Base-by-base conservation (phyloP, 1,140 invertebrate genomes). In the Mycetomoellerius zeteki region DNA sequence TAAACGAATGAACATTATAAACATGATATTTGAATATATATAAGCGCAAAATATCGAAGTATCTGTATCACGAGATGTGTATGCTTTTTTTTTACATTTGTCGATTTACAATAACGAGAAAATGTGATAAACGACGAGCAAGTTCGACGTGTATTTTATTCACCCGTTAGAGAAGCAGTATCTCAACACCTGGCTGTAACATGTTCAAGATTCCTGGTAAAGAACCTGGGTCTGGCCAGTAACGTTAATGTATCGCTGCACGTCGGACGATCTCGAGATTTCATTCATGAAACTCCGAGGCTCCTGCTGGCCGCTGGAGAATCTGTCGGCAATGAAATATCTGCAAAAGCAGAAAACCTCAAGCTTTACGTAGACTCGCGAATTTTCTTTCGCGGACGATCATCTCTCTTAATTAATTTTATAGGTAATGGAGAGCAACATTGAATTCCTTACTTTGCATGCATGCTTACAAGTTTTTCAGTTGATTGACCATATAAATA, bases 151-250 rank as follows among this genome's bases (percentile, higher is more conserved):
- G 43, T 60, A 47, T 78, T 58, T 80, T 43, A 27, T 64, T 78
- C 88, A 89, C 88, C 89, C 89, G 87, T 62, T 89, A 89, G 86
- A 85, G 50, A 5, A n/a, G 69, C 47, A 78, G 67, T 75, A 75
- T 60, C 75, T 69, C 87, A 69, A 88, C 88, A 89, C 88, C 88
- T 89, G 88, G 86, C 81, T 52, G 73, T 47, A 78, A 30, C 60
- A 82, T 73, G 82, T 87, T 73, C 82, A 81, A 67, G 82, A 89
- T 89, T 89, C 87, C 87, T 89, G 87, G 88, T 81, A 71, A 86
- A 89, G 88, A 85, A 71, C 52, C 56, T 16, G 60, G 58, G 30
- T 50, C 73, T 14, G 65, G 60, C 76, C 43, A 60, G 76, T 76
- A 89, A 80, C 87, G 88, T 76, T 88, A 86, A 81, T 86, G 82